Base-by-base conservation (phyloP, 2,888 invertebrate genomes). In the Stegophylla sp. region DNA sequence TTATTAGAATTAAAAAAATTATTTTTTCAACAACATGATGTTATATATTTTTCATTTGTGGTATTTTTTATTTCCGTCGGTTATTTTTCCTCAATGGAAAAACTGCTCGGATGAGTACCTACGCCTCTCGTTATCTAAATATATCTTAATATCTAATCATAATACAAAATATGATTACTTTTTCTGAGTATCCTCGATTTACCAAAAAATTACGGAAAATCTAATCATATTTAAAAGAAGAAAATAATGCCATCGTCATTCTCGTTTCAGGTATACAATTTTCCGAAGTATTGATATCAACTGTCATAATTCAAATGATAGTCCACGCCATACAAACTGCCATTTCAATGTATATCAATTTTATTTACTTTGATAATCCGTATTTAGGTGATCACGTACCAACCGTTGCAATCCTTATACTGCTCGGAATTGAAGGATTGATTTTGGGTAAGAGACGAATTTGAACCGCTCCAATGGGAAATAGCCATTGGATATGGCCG, bases 341-440 rank as follows among this genome's bases (percentile, higher is more conserved):
- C 17, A 82, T 84, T 56, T 84, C 84, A 83, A 84, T 85, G 83
- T 77, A 85, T 26, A 84, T 85, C 73, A 84, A 85, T 83, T 85
- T 84, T 82, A 81, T 83, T 56, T 83, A 85, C n/a, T 85, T 85
- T 75, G 84, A 85, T 82, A 85, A 84, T 72, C 84, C 84, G 10
- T 84, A 84, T 75, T 79, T 83, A 13, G 85, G 85, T 9, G 83
- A 84, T 82, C 83, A 84, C 72, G 82, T 83, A 66, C 83, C 83
- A 81, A 84, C 84, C 1, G 83, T 83, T 10, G 82, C 81, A 23
- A 82, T 85, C 5, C 83, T 84, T 43, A 82, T 85, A 61, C 82
- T 85, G 20, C 84, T 84, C 56, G 85, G 85, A 20, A 83, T 85
- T n/a, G 83, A 84, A 64, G 85, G 85, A 64, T 85, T 85, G 85